phyloP scores from a whole-genome alignment of 2,888 invertebrate species.

The Trachelus troglodyta region DNA sequence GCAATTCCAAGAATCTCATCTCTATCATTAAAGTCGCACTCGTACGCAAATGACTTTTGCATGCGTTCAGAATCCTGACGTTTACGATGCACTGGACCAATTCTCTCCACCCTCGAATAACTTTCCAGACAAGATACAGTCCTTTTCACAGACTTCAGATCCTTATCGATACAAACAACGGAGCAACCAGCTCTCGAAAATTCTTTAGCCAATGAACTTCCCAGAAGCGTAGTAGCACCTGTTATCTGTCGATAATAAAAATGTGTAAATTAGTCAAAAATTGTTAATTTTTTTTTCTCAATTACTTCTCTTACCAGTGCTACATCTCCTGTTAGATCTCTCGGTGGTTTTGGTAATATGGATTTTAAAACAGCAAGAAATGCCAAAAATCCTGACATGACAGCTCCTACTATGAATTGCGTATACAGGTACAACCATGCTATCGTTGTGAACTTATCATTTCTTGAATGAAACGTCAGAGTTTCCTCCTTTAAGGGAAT shows the following conservation, averaged over 20 bases:
- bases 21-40: constrained; percentile 50
- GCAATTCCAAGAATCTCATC: constrained; percentile 48
- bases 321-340: constrained; percentile 53
- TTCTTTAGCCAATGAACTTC: constrained; percentile 51
- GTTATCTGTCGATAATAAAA: constrained; percentile 42
- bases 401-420: constrained; percentile 50
- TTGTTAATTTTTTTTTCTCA: neutral
- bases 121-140: constrained; percentile 31
- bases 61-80: constrained; percentile 10
- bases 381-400: constrained; percentile 42
- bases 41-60: constrained; percentile 39
- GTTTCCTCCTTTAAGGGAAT: constrained; percentile 40
- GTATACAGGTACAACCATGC: constrained; percentile 51
- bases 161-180: constrained; percentile 53
- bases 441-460: constrained; percentile 38
- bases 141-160: constrained; percentile 34
- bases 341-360: constrained; percentile 58
- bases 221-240: constrained; percentile 52
- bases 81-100: constrained; percentile 38
- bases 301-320: constrained; percentile 50
- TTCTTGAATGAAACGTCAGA: constrained; percentile 31
- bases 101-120: constrained; percentile 35
- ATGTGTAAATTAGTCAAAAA: neutral
- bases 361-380: constrained; percentile 47
- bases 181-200: constrained; percentile 54